These are phyloP conservation scores for Aricia agestis DNA, from an alignment of 1,140 invertebrate genomes.

Conservation along the genomic window DNA sequence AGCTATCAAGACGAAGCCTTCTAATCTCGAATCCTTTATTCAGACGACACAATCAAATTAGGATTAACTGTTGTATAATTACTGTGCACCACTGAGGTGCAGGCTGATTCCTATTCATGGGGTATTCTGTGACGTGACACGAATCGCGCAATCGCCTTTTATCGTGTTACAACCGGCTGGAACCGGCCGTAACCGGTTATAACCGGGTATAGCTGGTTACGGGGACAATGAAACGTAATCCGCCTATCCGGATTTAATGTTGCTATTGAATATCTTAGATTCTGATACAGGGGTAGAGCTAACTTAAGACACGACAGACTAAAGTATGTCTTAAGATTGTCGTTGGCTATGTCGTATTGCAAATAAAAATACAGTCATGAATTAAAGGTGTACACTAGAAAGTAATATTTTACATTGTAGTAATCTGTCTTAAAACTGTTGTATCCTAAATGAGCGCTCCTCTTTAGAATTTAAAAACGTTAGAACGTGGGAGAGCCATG, in stretches of 20 bases:
- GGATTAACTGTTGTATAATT: background rate
- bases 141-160: background rate
- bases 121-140: background rate
- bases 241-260: slow-evolving; percentile 34
- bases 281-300: no score
- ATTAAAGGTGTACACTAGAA: no score
- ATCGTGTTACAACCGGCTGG: slow-evolving; percentile 26
- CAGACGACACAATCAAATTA: background rate
- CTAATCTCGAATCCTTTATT: background rate
- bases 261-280: no score
- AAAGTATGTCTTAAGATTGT: no score
- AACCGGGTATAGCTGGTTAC: slow-evolving; percentile 38
- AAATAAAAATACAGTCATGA: no score
- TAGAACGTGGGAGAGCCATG: no score
- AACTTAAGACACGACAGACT: no score
- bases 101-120: background rate
- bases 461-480: no score
- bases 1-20: background rate
- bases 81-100: background rate
- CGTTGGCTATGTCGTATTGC: no score
- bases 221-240: slow-evolving; percentile 49
- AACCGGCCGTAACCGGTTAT: slow-evolving; percentile 34
- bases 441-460: no score
- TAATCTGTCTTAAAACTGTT: no score
- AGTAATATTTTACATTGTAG: no score